phyloP scores from a whole-genome alignment of 2,888 invertebrate species.

The Habrosyne pyritoides region DNA sequence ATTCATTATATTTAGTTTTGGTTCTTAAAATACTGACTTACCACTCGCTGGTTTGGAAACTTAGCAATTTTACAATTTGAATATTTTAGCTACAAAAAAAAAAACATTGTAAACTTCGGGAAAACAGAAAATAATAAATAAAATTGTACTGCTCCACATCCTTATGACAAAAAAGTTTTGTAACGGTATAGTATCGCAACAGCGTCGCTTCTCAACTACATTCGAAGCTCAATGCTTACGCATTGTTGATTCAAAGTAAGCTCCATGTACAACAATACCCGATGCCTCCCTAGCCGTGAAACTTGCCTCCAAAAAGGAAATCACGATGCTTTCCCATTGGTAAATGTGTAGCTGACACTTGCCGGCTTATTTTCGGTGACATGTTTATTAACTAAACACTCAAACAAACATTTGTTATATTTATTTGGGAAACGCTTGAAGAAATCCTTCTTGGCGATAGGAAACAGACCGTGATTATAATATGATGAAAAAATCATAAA shows the following conservation, averaged over 20 bases:
- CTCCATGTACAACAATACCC: constrained; percentile 18
- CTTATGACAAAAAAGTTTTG: neutral
- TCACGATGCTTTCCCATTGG: constrained; percentile 58
- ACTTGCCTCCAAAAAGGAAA: constrained; percentile 63
- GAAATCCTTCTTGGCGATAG: neutral
- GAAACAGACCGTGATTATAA: no score
- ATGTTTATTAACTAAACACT: constrained; percentile 38
- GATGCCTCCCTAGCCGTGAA: constrained; percentile 24
- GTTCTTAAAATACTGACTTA: no score
- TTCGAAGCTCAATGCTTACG: neutral
- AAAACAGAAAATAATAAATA: no score
- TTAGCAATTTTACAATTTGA: no score
- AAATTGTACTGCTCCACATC: no score
- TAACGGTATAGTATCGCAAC: neutral
- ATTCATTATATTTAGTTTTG: no score
- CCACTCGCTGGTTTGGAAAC: no score
- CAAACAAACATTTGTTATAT: constrained; percentile 22
- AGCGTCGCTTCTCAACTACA: neutral
- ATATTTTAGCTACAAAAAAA: no score
- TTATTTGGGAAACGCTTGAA: constrained; percentile 2
- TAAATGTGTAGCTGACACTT: constrained; percentile 41
- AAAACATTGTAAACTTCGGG: no score
- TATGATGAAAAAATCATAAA: no score
- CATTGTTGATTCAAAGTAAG: constrained; percentile 29
- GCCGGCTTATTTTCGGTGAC: constrained; percentile 17